Conservation (phyloP, 2,113 vertebrate genomes). For the Takifugu flavidus region DNA sequence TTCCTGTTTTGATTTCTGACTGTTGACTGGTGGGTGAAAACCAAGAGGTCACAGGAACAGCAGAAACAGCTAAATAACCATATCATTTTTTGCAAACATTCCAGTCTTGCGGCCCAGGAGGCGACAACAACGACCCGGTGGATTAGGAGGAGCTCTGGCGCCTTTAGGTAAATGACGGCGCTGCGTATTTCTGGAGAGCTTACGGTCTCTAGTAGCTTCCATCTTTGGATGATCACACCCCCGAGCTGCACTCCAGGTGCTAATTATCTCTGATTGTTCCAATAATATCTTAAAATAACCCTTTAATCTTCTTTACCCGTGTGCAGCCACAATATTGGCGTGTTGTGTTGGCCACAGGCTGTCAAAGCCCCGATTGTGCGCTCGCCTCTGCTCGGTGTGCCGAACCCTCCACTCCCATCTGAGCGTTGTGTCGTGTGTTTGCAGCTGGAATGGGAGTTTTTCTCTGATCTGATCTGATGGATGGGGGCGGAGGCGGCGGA, state of each 20-base stretch:
- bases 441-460: conserved; percentile 20
- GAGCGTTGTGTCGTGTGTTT: conserved; percentile 12
- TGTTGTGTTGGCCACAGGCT: conserved; percentile 2
- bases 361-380: neutral
- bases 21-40: neutral
- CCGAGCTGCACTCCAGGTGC: conserved; percentile 32
- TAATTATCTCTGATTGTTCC: conserved; percentile 55
- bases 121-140: conserved; percentile 7
- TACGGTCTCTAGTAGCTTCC: conserved; percentile 16
- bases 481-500: conserved; percentile 44
- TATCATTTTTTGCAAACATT: neutral
- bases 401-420: conserved; percentile 1
- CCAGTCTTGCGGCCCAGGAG: neutral
- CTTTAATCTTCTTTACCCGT: conserved; percentile 30
- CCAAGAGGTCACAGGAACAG: neutral
- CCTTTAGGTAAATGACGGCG: conserved; percentile 3
- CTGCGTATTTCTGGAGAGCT: conserved; percentile 1
- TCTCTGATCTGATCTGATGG: conserved; percentile 54
- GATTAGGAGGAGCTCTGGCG: neutral
- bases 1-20: neutral
- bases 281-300: conserved; percentile 53
- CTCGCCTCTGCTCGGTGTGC: neutral
- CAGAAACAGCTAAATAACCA: neutral
- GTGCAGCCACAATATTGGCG: conserved; percentile 25
- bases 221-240: conserved; percentile 39